Percentiles rank a stretch among this genome's conserved stretches.
Evolutionary conservation across 2,113 vertebrate species (phyloP).

Genomic region (Cynocephalus volans): DNA sequence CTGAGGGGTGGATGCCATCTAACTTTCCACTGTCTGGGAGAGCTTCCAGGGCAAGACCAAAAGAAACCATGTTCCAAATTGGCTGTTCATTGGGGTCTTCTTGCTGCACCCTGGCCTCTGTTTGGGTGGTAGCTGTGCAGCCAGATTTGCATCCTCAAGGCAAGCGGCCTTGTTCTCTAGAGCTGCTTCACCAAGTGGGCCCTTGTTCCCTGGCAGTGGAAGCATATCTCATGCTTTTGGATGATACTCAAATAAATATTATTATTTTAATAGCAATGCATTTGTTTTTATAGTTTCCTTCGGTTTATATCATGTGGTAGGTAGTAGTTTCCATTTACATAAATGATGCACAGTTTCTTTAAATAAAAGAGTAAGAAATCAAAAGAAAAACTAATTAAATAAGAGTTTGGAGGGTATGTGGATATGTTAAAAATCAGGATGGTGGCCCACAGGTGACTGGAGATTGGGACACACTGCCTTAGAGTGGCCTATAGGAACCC

Average conservation of each 20-base stretch:
- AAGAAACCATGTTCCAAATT: constrained; percentile 10
- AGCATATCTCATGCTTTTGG: constrained; percentile 13
- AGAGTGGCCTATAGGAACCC: neutral
- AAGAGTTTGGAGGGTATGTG: neutral
- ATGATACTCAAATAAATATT: neutral
- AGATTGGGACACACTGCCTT: neutral
- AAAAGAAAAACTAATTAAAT: constrained; percentile 45
- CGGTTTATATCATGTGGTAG: neutral
- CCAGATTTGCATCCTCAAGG: neutral
- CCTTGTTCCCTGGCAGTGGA: neutral
- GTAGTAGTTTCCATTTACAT: constrained; percentile 44
- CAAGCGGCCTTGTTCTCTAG: neutral
- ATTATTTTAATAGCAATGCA: constrained; percentile 12
- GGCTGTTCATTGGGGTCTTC: neutral
- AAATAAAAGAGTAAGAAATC: constrained; percentile 52
- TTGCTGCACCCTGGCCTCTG: neutral
- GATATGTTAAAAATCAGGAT: neutral
- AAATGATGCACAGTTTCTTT: constrained; percentile 19
- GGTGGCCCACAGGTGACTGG: neutral
- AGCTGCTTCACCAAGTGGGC: constrained; percentile 4
- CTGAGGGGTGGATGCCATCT: neutral
- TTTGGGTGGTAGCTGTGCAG: neutral
- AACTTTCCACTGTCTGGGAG: neutral
- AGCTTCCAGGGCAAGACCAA: neutral
- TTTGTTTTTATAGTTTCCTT: constrained; percentile 67